Evolutionary conservation across 2,888 invertebrate genomes (phyloP).

Genomic region (Chaitophorus viminalis): DNA sequence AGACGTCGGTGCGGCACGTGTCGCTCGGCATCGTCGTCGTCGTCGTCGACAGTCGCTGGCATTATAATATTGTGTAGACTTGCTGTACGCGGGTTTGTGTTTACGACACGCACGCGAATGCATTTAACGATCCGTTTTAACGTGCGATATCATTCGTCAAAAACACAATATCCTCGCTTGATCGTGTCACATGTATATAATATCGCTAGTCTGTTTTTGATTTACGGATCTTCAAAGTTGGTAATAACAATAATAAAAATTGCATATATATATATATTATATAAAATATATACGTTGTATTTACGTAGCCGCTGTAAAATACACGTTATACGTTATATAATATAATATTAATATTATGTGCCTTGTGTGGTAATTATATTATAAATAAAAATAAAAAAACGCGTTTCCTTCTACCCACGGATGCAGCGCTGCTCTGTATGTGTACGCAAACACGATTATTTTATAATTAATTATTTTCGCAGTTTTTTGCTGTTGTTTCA

Average conservation of each 20-base stretch:
- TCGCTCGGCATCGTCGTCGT: background rate
- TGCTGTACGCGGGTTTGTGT: background rate
- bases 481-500: background rate
- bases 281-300: background rate
- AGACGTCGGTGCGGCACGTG: constrained; percentile 46
- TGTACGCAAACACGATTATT: background rate
- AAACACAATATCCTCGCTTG: constrained; percentile 20
- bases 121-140: constrained; percentile 53
- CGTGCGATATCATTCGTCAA: constrained; percentile 53
- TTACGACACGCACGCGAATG: constrained; percentile 53
- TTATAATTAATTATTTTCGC: constrained; percentile 37
- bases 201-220: constrained; percentile 39
- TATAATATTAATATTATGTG: too few species aligned
- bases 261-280: background rate
- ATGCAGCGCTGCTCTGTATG: too few species aligned
- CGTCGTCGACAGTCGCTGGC: too few species aligned
- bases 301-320: too few species aligned
- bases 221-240: background rate
- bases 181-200: background rate
- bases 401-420: background rate
- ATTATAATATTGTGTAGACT: background rate
- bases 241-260: background rate
- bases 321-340: too few species aligned
- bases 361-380: too few species aligned
- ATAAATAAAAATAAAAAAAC: too few species aligned